Evolutionary conservation across 2,113 vertebrate genomes (phyloP).

Genomic region (Clinocottus analis): DNA sequence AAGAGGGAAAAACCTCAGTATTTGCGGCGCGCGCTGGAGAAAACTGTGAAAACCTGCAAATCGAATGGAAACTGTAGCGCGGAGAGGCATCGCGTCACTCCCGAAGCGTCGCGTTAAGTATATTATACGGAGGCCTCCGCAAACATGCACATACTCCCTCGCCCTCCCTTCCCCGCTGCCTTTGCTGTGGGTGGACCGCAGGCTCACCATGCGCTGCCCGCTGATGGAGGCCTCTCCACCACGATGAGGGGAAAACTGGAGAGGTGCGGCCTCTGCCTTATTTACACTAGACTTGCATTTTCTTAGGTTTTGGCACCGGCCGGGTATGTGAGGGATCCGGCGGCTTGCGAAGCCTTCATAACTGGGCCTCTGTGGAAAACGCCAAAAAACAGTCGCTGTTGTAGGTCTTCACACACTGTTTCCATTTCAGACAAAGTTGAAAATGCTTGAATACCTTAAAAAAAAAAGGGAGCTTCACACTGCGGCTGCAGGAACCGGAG

Average conservation of each 20-base stretch:
- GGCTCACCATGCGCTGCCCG: constrained; percentile 63
- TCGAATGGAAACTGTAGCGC: constrained; percentile 3
- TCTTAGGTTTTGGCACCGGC: constrained; percentile 69
- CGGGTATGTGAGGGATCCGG: constrained; percentile 44
- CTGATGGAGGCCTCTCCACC: constrained; percentile 72
- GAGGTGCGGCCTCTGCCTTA: constrained; percentile 71
- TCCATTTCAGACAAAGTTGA: constrained; percentile 39
- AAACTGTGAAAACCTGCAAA: constrained; percentile 27
- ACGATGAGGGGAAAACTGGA: constrained; percentile 68
- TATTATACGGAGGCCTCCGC: constrained; percentile 35
- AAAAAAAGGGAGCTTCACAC: constrained; percentile 35
- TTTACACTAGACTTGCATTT: constrained; percentile 73
- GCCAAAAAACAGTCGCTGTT: constrained; percentile 38
- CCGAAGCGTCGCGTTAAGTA: constrained; percentile 13
- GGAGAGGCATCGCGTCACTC: background rate
- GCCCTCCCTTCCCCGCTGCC: constrained; percentile 41
- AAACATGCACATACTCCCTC: constrained; percentile 54
- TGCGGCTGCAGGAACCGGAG: background rate
- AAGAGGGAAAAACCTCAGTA: background rate
- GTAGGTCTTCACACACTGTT: constrained; percentile 41
- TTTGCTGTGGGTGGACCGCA: constrained; percentile 75
- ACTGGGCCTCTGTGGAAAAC: constrained; percentile 39
- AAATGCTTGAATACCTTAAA: constrained; percentile 35
- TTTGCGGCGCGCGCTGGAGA: background rate
- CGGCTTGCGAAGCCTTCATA: constrained; percentile 49